Evolutionary conservation across 2,888 invertebrate genomes (phyloP).

Genomic region (Lepidocyrtinus sp.): DNA sequence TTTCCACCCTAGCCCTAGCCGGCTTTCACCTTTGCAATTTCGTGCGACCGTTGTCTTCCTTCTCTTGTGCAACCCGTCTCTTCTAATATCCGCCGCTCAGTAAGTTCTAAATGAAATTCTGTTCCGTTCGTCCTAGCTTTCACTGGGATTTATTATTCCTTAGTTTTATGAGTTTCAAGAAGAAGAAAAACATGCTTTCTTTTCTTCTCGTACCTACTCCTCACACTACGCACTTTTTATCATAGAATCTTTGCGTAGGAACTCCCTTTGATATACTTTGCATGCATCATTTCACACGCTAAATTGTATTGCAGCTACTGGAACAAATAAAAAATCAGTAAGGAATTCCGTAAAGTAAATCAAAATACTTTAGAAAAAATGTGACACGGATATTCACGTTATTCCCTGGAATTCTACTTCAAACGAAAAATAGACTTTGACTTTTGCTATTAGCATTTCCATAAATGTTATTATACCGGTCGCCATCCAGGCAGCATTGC

Average conservation of each 20-base stretch:
- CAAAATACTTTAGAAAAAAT: not conserved
- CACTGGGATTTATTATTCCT: not conserved
- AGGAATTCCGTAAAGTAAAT: not conserved
- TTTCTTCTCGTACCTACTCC: not conserved
- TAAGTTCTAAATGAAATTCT: constrained; percentile 41
- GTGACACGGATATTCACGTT: not conserved
- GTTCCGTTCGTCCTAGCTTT: not conserved
- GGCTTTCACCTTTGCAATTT: constrained; percentile 43
- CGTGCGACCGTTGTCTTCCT: constrained; percentile 49
- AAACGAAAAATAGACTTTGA: too few species aligned
- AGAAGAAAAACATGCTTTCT: not conserved
- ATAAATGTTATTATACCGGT: too few species aligned
- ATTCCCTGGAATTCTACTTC: too few species aligned
- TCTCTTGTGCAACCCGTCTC: constrained; percentile 59
- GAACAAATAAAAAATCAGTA: not conserved
- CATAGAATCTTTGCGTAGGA: not conserved
- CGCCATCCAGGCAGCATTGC: too few species aligned
- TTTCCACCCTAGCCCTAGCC: constrained; percentile 20
- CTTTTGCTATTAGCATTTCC: too few species aligned
- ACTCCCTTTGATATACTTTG: not conserved
- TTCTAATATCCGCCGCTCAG: constrained; percentile 62
- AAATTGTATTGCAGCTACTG: not conserved
- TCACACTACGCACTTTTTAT: not conserved
- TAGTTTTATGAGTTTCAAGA: constrained; percentile 4
- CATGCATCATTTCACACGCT: not conserved